Conservation (phyloP, 2,113 vertebrate species). For the Centropus bengalensis region DNA sequence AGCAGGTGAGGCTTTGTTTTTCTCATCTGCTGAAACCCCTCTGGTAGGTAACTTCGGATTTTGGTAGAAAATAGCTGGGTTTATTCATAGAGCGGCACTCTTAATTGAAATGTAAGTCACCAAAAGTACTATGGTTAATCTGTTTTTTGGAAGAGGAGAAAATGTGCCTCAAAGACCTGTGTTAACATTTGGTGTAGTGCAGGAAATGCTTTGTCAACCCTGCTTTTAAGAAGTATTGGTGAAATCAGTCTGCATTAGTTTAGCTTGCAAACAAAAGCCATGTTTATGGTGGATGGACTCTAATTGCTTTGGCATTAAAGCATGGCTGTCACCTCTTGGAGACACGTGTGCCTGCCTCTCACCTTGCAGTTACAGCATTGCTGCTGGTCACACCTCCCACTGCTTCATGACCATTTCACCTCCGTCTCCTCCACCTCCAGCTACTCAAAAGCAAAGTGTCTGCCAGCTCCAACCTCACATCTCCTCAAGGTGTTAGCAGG, state of each 20-base stretch:
- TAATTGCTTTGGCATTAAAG: not conserved
- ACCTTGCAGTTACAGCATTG: not conserved
- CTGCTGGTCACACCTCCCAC: not conserved
- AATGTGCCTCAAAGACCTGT: not conserved
- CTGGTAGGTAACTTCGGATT: not conserved
- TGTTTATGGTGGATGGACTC: not conserved
- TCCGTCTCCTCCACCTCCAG: not conserved
- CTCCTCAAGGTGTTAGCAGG: not conserved
- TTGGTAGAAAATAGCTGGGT: not conserved
- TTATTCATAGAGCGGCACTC: not conserved
- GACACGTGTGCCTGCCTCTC: not conserved
- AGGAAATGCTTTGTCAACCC: not conserved
- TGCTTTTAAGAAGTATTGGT: slow-evolving; percentile 11
- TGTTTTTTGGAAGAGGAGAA: not conserved
- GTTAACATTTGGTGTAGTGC: not conserved
- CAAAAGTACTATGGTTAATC: not conserved
- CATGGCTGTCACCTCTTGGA: fast-evolving
- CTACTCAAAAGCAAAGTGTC: not conserved
- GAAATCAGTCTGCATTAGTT: not conserved
- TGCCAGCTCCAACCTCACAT: not conserved
- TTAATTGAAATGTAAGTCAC: not conserved
- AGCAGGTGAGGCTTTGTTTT: not conserved
- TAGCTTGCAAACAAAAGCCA: not conserved
- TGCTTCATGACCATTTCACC: not conserved
- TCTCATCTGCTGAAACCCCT: not conserved